phyloP scores from a whole-genome alignment of 1,140 invertebrate species.

The Proctacanthus coquilletti region DNA sequence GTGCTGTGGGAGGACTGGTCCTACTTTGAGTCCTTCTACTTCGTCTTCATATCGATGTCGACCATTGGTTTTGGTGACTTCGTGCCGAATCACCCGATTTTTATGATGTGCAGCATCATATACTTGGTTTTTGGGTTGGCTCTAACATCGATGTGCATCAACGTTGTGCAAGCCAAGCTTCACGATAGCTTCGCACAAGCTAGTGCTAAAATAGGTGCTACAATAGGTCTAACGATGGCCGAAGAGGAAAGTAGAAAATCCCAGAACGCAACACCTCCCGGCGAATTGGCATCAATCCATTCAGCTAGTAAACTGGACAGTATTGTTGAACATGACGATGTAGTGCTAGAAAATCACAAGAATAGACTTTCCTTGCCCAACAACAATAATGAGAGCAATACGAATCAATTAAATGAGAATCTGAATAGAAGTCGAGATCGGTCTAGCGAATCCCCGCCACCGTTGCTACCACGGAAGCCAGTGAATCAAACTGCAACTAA shows the following conservation, averaged over 20 bases:
- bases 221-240: slow-evolving; percentile 59
- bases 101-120: slow-evolving; percentile 83
- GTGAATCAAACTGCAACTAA: slow-evolving; percentile 9
- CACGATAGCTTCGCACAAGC: slow-evolving; percentile 71
- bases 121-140: slow-evolving; percentile 89
- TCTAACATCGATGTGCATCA: slow-evolving; percentile 92
- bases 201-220: slow-evolving; percentile 70
- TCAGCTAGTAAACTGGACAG: slow-evolving; percentile 16
- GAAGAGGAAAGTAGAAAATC: slow-evolving; percentile 37
- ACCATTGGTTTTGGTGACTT: slow-evolving; percentile 86
- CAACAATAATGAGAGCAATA: slow-evolving; percentile 6
- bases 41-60: slow-evolving; percentile 87
- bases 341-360: too few relatives aligned
- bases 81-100: slow-evolving; percentile 74
- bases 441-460: slow-evolving; percentile 10
- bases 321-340: slow-evolving; percentile 18
- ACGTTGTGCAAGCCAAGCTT: slow-evolving; percentile 79
- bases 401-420: not conserved
- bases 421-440: not conserved
- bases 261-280: slow-evolving; percentile 18
- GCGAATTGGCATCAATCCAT: slow-evolving; percentile 22
- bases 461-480: slow-evolving; percentile 15
- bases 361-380: too few relatives aligned
- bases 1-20: slow-evolving; percentile 64
- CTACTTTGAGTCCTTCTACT: slow-evolving; percentile 83